Percentiles rank a stretch among this genome's conserved stretches.
phyloP scores from a whole-genome alignment of 2,797 vertebrate genomes.

The Myripristis murdjan region DNA sequence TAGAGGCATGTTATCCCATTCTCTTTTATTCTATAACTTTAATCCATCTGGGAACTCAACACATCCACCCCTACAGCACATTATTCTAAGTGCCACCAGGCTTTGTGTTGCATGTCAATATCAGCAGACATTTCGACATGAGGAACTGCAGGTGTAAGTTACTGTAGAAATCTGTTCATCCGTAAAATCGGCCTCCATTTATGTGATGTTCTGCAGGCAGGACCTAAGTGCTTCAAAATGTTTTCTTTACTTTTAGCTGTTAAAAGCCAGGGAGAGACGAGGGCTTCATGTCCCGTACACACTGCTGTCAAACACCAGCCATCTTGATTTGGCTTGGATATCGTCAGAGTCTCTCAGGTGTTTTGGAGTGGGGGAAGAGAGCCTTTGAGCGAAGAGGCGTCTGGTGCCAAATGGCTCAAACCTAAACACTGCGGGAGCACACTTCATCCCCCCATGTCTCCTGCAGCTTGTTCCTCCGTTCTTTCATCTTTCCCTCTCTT shows the following conservation, averaged over 20 bases:
- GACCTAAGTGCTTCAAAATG: background rate
- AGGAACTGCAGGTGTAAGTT: background rate
- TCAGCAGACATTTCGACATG: background rate
- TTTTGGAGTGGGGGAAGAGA: slow-evolving; percentile 51
- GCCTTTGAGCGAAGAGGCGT: slow-evolving; percentile 63
- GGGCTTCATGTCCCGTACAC: slow-evolving; percentile 13
- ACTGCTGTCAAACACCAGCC: slow-evolving; percentile 47
- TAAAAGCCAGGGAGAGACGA: slow-evolving; percentile 21
- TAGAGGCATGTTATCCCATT: too few relatives aligned
- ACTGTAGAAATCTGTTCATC: background rate
- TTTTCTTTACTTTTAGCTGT: slow-evolving; percentile 22
- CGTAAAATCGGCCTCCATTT: slow-evolving; percentile 33
- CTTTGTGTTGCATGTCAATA: slow-evolving; percentile 40
- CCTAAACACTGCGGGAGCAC: slow-evolving; percentile 74
- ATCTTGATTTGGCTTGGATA: slow-evolving; percentile 38
- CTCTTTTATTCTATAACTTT: background rate
- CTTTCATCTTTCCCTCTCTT: slow-evolving; percentile 46
- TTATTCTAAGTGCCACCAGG: slow-evolving; percentile 36
- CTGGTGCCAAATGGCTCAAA: slow-evolving; percentile 72
- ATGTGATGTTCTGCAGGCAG: too few relatives aligned
- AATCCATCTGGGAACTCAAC: background rate
- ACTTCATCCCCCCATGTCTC: slow-evolving; percentile 70
- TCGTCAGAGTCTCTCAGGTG: slow-evolving; percentile 67
- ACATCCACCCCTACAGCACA: background rate
- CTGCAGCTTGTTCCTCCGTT: too few relatives aligned